Evolutionary conservation across 2,797 vertebrate genomes (phyloP).

Genomic region (Ibycter americanus): DNA sequence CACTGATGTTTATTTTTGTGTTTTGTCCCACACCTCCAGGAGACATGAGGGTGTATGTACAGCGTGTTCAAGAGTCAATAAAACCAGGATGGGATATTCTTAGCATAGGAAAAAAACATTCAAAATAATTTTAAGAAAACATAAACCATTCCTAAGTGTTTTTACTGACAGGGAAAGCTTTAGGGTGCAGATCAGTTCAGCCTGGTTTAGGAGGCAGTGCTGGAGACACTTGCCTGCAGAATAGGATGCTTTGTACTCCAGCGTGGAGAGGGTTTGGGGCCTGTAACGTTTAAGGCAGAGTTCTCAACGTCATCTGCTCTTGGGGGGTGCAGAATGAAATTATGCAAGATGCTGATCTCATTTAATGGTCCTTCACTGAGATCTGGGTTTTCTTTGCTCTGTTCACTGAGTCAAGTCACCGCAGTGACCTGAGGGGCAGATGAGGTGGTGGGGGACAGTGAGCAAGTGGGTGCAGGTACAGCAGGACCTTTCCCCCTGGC

Average conservation of each 20-base stretch:
- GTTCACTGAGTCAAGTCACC: neutral
- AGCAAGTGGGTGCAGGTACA: neutral
- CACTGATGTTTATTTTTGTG: neutral
- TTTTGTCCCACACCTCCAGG: neutral
- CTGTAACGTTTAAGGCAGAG: neutral
- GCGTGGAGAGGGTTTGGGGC: rapidly evolving
- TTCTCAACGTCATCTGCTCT: neutral
- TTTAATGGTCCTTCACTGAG: neutral
- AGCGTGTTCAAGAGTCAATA: neutral
- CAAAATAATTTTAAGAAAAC: neutral
- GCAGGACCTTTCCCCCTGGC: neutral
- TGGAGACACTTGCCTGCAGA: neutral
- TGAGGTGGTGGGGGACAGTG: neutral
- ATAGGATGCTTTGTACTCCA: neutral
- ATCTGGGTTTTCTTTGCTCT: neutral
- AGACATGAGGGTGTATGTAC: neutral
- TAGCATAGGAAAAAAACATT: neutral
- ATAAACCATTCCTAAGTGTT: neutral
- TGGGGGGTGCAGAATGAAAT: neutral
- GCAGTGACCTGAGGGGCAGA: neutral
- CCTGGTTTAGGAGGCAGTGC: neutral
- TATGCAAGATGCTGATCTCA: neutral
- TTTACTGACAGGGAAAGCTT: neutral
- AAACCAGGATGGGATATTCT: neutral
- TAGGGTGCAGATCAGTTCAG: neutral